Percentiles rank a stretch among this genome's conserved stretches.
phyloP scores from a whole-genome alignment of 2,888 invertebrate genomes.

The Sesamia inferens region DNA sequence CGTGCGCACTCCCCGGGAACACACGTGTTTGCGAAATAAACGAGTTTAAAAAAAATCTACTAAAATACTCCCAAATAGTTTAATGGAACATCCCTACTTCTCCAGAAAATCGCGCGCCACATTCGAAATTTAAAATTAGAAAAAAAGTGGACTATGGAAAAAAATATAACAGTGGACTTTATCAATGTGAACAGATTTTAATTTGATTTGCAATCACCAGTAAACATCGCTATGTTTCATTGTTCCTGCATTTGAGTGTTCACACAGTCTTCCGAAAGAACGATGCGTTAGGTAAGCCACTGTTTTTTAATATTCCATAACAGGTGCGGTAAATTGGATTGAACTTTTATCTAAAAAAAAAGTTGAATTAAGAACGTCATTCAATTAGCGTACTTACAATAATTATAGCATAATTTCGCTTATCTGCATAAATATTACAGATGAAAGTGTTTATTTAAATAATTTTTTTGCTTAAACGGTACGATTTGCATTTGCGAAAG shows the following conservation, averaged over 20 bases:
- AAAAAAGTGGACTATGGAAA: constrained; percentile 58
- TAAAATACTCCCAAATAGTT: constrained; percentile 40
- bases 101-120: constrained; percentile 38
- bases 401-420: constrained; percentile 32
- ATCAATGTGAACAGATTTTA: constrained; percentile 66
- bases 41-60: constrained; percentile 37
- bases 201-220: constrained; percentile 65
- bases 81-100: constrained; percentile 31
- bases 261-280: constrained; percentile 70
- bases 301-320: constrained; percentile 47
- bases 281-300: constrained; percentile 76
- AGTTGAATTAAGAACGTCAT: constrained; percentile 33
- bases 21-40: constrained; percentile 69
- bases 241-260: constrained; percentile 75
- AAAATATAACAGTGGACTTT: constrained; percentile 61
- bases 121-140: constrained; percentile 53
- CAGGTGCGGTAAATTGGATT: constrained; percentile 37
- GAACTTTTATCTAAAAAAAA: constrained; percentile 35
- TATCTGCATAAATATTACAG: constrained; percentile 51
- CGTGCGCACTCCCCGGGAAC: constrained; percentile 68
- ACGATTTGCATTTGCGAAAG: constrained; percentile 64
- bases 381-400: constrained; percentile 36
- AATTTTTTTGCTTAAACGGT: constrained; percentile 31
- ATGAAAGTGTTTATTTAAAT: constrained; percentile 56
- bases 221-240: constrained; percentile 72